Evolutionary conservation across 2,797 vertebrate genomes (phyloP), one percentile per base, ranked within the genome.

Genomic region (Schizopygopsis pylzovi): DNA sequence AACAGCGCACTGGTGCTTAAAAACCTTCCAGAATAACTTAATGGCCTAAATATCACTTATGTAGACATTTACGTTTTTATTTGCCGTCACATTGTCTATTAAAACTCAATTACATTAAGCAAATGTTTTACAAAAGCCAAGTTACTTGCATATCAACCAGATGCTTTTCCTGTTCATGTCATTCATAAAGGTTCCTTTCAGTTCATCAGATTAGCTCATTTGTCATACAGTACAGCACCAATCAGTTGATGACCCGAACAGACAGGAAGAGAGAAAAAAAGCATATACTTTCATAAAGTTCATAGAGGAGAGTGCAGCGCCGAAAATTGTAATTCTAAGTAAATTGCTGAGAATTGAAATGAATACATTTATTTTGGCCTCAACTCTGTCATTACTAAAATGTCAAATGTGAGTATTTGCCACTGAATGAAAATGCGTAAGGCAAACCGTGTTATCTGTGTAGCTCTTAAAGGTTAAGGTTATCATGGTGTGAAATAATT

Each of bases 401-500:
- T 78, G 61, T 68, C 16, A 75, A 13, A 28, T 39, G 82, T 39
- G 59, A 49, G 13, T 78, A 68, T 68, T 37, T 61, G 33, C 33
- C 28, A 33, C 47, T 43, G 6, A 52, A 67, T 77, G 22, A 41
- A 68, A 68, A 25, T 79, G 43, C 39, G 45, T 79, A 18, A 2
- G 2, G 13, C 37, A 25, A 33, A 45, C 5, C 0, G 3, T 67
- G 18, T 49, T 49, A 25, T 37, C 79, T 67, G 18, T 67, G 43
- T 49, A 47, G 67, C 61, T 37, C 43, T 67, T 9, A 22, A 49
- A 37, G 61, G 28, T 71, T 61, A 49, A 37, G 43, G 28, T 72
- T 61, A 49, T 49, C 82, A 67, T 16, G 37, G 22, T 67, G 61
- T 68, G 61, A 54, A 84, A 67, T 82, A 28, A n/a, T n/a, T n/a